These are phyloP conservation scores for Agrotis clavis DNA, from an alignment of 2,888 invertebrate species.

Conservation along the genomic window DNA sequence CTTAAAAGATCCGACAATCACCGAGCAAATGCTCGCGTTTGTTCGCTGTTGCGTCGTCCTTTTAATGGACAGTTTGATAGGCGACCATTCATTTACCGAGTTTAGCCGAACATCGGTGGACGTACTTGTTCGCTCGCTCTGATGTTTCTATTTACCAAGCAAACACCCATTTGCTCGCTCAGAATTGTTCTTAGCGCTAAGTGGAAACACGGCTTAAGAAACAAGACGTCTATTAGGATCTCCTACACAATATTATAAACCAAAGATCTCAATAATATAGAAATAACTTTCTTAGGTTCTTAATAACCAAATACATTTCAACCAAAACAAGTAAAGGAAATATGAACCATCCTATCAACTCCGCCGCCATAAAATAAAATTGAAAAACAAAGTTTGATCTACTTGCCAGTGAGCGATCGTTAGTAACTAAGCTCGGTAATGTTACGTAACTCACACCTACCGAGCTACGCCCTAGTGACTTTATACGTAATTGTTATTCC, in stretches of 20 bases:
- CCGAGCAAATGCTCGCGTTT: too few relatives aligned
- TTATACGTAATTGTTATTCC: conserved; percentile 54
- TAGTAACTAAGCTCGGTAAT: conserved; percentile 56
- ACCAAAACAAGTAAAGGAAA: background rate
- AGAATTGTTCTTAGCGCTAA: too few relatives aligned
- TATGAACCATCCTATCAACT: conserved; percentile 20
- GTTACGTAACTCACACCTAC: conserved; percentile 54
- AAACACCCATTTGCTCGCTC: too few relatives aligned
- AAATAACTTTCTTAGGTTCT: background rate
- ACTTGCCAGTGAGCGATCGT: conserved; percentile 54
- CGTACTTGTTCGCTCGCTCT: too few relatives aligned
- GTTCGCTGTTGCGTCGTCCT: too few relatives aligned
- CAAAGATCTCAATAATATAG: background rate
- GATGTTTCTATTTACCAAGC: too few relatives aligned
- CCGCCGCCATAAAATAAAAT: conserved; percentile 17
- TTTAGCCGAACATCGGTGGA: too few relatives aligned
- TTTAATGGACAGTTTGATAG: too few relatives aligned
- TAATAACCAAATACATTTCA: background rate
- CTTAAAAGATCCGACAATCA: too few relatives aligned
- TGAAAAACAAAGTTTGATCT: conserved; percentile 17
- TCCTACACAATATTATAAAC: background rate
- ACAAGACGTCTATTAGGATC: background rate
- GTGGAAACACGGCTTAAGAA: background rate
- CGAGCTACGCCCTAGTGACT: conserved; percentile 58
- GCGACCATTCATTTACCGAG: too few relatives aligned